Base-by-base conservation (phyloP, 2,888 invertebrate genomes). In the Sphinx pinastri region DNA sequence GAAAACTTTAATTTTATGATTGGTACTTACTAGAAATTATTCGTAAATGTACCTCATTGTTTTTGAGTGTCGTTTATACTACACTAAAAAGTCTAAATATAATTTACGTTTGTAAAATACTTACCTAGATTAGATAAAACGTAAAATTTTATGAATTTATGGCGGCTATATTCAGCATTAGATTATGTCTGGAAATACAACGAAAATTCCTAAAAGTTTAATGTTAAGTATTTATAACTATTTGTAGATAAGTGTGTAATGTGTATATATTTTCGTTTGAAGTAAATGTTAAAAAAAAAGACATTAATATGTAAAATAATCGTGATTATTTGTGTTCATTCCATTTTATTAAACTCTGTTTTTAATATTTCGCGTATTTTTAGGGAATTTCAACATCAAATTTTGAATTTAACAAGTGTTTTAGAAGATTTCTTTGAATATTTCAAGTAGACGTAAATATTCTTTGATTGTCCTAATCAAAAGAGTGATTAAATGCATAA, bases 221-320 rank as follows among this genome's bases (percentile, higher is more conserved):
- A 31, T 67, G 52, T 38, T 25, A 31, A 11, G 47, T 60, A 60
- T 60, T 59, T 45, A 66, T 51, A 8, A 52, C 31, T 51, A 67
- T 52, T 67, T 11, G n/a, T 31, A 52, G 49, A 12, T 38, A 31
- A 52, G 52, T 67, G 19, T 52, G 25, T 25, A 25, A 31, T 31
- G 38, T 67, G 52, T 67, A 67, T 52, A 67, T 67, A 67, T 67
- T n/a, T 52, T 52, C 12, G 51, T 52, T 67, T 67, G 19, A 13
- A 52, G 19, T 67, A 31, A 25, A 51, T 67, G 38, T 67, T 67
- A 52, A 14, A 52, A 67, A 52, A 31, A 67, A 67, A 67, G 67
- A 67, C 67, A 67, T 67, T 67, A 67, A 67, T 52, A 67, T 67
- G 67, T 67, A 67, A 67, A 31, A 52, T 67, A 38, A 67, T 52